These are phyloP conservation scores for Furcula furcula DNA, from an alignment of 2,888 invertebrate species.

Conservation along the genomic window DNA sequence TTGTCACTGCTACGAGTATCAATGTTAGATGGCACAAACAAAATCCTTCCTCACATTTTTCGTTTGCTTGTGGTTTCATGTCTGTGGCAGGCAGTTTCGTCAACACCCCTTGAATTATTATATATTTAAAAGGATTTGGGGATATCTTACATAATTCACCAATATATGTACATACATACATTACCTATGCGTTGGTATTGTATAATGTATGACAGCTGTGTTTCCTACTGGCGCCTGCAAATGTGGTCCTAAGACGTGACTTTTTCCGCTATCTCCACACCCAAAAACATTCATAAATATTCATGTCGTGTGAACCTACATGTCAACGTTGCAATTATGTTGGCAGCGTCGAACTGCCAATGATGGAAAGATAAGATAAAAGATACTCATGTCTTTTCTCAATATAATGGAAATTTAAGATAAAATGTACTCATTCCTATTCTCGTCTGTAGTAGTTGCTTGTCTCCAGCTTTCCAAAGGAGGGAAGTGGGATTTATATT, in stretches of 20 bases:
- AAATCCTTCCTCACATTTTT: neutral
- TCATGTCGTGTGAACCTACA: slow-evolving; percentile 4
- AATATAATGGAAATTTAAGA: no score
- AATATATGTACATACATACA: neutral
- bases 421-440: no score
- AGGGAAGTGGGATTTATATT: no score
- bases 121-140: neutral
- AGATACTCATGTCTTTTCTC: no score
- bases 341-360: slow-evolving; percentile 2
- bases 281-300: slow-evolving; percentile 16
- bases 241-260: slow-evolving; percentile 8
- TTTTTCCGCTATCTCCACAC: slow-evolving; percentile 5
- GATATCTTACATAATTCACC: neutral
- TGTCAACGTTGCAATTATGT: slow-evolving; percentile 6
- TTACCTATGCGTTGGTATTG: slow-evolving; percentile 1
- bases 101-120: neutral
- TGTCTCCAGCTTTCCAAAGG: no score
- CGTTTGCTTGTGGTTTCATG: neutral
- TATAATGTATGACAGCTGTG: slow-evolving; percentile 9
- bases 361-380: no score
- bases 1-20: neutral
- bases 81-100: neutral
- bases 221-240: slow-evolving; percentile 4
- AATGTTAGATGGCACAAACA: slow-evolving; percentile 1
- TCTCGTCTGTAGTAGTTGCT: no score